Evolutionary conservation across 2,113 vertebrate genomes (phyloP).

Genomic region (western clawed frog (Xenopus tropicalis)): DNA sequence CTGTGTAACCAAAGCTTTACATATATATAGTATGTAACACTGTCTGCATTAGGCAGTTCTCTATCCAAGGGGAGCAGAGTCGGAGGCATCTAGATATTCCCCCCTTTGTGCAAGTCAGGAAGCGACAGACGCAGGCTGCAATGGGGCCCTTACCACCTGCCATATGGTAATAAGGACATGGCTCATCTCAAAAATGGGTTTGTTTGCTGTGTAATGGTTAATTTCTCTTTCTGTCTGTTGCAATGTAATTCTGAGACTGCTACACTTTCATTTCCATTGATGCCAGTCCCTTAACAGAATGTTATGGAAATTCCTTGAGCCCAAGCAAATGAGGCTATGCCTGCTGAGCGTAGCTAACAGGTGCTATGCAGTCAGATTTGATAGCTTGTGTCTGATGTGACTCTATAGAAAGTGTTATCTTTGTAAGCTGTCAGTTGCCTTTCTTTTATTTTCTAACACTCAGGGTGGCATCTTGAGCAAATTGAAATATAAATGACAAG

Average conservation of each 20-base stretch:
- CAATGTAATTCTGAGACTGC: no score
- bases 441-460: constrained; percentile 39
- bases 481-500: constrained; percentile 39
- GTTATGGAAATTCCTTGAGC: constrained; percentile 53
- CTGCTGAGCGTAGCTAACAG: constrained; percentile 54
- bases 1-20: no score
- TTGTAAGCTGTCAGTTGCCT: constrained; percentile 45
- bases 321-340: constrained; percentile 49
- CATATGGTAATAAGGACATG: no score
- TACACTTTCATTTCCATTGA: neutral
- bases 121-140: no score
- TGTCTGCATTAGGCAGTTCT: no score
- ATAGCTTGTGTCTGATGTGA: constrained; percentile 32
- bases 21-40: no score
- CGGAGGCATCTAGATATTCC: no score
- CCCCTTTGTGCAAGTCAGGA: no score
- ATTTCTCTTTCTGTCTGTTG: neutral
- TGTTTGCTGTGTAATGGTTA: no score
- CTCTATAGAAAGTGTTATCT: constrained; percentile 47
- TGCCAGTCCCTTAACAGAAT: constrained; percentile 25
- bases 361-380: constrained; percentile 56
- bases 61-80: no score
- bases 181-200: no score
- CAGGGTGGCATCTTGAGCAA: constrained; percentile 23
- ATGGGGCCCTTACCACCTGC: no score